A percentile compares a stretch with the other conserved stretches of the same genome.
phyloP scores from a whole-genome alignment of 2,113 vertebrate species.

The Lepus europaeus region DNA sequence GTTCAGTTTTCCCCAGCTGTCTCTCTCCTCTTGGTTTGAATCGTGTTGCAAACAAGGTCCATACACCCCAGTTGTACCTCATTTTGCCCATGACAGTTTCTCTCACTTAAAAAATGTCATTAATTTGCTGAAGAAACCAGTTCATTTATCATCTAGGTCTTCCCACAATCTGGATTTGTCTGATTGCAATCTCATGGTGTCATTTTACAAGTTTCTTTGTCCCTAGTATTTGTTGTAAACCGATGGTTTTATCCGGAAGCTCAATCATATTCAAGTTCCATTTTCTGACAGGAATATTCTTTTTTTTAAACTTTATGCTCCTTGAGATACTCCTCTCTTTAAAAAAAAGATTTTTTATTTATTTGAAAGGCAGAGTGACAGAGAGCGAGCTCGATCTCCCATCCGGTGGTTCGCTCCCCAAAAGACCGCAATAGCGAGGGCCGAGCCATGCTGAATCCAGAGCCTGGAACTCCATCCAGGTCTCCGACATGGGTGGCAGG shows the following conservation, averaged over 20 bases:
- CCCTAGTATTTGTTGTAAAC: conserved; percentile 18
- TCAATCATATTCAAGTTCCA: neutral
- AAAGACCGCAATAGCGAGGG: too few relatives aligned
- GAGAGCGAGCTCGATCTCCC: too few relatives aligned
- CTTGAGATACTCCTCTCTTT: too few relatives aligned
- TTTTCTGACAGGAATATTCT: neutral
- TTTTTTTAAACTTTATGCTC: too few relatives aligned
- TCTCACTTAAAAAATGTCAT: neutral
- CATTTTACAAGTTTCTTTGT: conserved; percentile 36
- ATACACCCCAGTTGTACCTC: neutral
- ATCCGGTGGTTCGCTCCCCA: too few relatives aligned
- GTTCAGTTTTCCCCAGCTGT: neutral
- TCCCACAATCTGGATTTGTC: neutral
- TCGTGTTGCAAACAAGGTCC: neutral
- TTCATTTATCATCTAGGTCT: neutral
- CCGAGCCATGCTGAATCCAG: too few relatives aligned
- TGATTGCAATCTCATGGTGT: neutral
- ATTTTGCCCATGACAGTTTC: neutral
- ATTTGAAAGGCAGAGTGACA: too few relatives aligned
- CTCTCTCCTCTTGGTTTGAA: conserved; percentile 26
- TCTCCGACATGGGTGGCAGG: too few relatives aligned
- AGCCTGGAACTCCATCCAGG: too few relatives aligned
- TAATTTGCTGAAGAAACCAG: conserved; percentile 31
- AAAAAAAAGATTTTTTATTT: too few relatives aligned
- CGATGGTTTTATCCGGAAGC: neutral